phyloP scores from a whole-genome alignment of 2,888 invertebrate species.

The Philopedon plagiatum region DNA sequence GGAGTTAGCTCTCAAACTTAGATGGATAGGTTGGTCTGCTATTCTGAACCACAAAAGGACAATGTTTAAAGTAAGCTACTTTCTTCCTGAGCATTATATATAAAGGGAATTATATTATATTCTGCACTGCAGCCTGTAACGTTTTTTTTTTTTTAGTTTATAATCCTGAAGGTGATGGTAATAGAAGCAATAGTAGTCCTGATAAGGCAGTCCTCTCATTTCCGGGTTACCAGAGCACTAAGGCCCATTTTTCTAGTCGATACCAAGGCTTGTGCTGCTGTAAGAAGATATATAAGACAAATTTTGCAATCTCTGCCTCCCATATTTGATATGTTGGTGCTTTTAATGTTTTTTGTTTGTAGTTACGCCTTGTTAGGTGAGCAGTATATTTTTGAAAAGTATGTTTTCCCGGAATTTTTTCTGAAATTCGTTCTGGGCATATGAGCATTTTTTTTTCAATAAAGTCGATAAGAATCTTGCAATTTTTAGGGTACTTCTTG shows the following conservation, averaged over 20 bases:
- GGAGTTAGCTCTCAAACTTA: slow-evolving; percentile 83
- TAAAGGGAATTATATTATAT: neutral
- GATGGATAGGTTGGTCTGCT: slow-evolving; percentile 90
- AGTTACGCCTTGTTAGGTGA: slow-evolving; percentile 80
- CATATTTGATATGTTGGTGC: slow-evolving; percentile 88
- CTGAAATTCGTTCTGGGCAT: no score
- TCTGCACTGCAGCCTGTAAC: neutral
- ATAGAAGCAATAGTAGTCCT: slow-evolving; percentile 86
- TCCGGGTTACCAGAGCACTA: slow-evolving; percentile 88
- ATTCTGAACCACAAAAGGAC: slow-evolving; percentile 88
- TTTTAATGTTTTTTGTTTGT: slow-evolving; percentile 87
- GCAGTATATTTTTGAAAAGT: neutral
- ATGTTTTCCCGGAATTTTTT: no score
- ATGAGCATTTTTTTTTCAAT: neutral
- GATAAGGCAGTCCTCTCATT: slow-evolving; percentile 86
- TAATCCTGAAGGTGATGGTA: slow-evolving; percentile 85
- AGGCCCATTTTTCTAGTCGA: slow-evolving; percentile 92
- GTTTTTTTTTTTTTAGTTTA: slow-evolving; percentile 72
- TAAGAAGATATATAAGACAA: slow-evolving; percentile 81
- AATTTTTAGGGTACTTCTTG: slow-evolving; percentile 78
- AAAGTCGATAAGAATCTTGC: no score
- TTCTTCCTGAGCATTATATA: neutral
- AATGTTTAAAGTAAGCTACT: slow-evolving; percentile 80
- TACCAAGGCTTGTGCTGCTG: slow-evolving; percentile 87
- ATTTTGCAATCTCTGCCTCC: slow-evolving; percentile 89